These are phyloP conservation scores for Neotragus pygmaeus DNA, from an alignment of 2,113 vertebrate species.

Conservation along the genomic window DNA sequence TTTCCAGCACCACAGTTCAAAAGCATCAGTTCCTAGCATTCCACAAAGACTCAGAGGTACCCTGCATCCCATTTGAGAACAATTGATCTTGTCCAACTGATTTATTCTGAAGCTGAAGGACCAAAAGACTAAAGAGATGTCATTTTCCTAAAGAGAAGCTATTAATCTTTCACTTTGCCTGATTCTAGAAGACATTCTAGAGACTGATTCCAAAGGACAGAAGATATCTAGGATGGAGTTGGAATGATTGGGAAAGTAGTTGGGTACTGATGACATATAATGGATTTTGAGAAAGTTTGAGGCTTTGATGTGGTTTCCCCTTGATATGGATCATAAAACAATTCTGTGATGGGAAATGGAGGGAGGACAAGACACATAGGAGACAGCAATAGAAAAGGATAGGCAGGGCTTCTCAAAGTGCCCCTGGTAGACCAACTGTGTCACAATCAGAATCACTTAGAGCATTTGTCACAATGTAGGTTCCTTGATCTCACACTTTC, in stretches of 20 bases:
- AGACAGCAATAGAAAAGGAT: neutral
- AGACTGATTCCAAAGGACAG: neutral
- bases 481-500: neutral
- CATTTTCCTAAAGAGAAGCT: neutral
- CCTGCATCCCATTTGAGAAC: neutral
- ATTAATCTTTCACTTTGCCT: neutral
- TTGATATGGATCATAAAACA: neutral
- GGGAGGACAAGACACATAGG: neutral
- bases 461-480: neutral
- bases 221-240: neutral
- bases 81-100: neutral
- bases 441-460: neutral
- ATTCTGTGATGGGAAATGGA: neutral
- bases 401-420: neutral
- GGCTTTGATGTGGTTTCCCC: neutral
- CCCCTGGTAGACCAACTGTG: accelerated
- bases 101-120: neutral
- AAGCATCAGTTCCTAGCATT: neutral
- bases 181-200: neutral
- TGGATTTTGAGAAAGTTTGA: neutral
- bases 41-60: neutral
- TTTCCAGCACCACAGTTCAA: neutral
- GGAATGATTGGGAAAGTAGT: neutral
- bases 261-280: neutral
- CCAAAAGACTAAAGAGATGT: neutral